phyloP scores from a whole-genome alignment of 2,888 invertebrate species.

The Falcaria lacertinaria region DNA sequence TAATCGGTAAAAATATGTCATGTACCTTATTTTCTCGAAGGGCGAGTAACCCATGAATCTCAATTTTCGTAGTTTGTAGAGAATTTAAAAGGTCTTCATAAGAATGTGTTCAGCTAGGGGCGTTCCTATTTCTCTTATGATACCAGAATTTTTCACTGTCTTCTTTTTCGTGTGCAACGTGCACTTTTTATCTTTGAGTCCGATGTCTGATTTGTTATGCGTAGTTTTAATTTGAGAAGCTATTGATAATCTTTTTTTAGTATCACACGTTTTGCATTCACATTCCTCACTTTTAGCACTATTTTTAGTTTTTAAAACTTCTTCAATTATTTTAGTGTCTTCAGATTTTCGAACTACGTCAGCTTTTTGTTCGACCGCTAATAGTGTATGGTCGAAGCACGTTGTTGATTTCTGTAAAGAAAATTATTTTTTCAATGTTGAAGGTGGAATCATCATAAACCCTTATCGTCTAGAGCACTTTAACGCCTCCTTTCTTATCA shows the following conservation, averaged over 20 bases:
- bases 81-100: conserved; percentile 59
- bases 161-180: conserved; percentile 57
- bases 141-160: conserved; percentile 43
- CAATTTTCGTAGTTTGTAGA: conserved; percentile 7
- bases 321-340: conserved; percentile 20
- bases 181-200: conserved; percentile 63
- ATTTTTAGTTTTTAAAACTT: conserved; percentile 22
- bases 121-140: conserved; percentile 50
- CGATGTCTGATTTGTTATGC: conserved; percentile 68
- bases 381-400: conserved; percentile 66
- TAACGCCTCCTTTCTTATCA: too few relatives aligned
- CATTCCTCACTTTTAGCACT: conserved; percentile 35
- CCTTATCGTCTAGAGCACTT: too few relatives aligned
- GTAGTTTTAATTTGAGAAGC: conserved; percentile 65
- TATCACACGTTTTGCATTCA: conserved; percentile 46
- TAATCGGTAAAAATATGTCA: too few relatives aligned
- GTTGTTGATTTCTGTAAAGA: conserved; percentile 61
- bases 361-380: conserved; percentile 36
- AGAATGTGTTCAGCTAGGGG: conserved; percentile 61
- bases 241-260: conserved; percentile 63
- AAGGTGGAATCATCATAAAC: too few relatives aligned
- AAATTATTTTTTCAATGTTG: conserved; percentile 5
- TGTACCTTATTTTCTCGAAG: too few relatives aligned
- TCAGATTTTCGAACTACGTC: conserved; percentile 18
- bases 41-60: too few relatives aligned